These are phyloP conservation scores for Sinocyclocheilus anshuiensis DNA, from an alignment of 2,113 vertebrate genomes.

Conservation along the genomic window DNA sequence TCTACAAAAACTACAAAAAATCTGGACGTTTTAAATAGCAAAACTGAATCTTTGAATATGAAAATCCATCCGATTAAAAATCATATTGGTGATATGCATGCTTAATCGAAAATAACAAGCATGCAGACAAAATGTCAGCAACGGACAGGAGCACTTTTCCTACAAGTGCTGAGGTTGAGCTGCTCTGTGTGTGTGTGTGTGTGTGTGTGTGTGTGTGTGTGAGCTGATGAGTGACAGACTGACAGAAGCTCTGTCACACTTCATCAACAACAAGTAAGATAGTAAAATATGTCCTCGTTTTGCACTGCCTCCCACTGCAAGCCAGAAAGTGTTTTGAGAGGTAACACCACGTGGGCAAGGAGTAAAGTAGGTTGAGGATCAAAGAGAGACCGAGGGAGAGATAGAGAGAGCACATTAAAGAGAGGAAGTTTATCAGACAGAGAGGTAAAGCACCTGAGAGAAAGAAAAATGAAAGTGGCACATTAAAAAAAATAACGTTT, in stretches of 20 bases:
- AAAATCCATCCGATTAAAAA: no score
- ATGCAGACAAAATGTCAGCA: no score
- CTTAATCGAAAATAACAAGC: no score
- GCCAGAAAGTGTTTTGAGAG: conserved; percentile 58
- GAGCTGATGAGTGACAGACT: not conserved
- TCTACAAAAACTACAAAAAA: no score
- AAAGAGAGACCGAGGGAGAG: conserved; percentile 57
- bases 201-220: not conserved
- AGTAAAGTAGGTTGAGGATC: conserved; percentile 74
- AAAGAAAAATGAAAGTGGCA: conserved; percentile 17
- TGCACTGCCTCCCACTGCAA: conserved; percentile 63
- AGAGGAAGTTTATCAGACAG: not conserved
- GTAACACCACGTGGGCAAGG: conserved; percentile 58
- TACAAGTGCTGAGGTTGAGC: not conserved
- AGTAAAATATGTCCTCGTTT: conserved; percentile 60
- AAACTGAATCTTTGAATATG: no score
- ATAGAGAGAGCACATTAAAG: not conserved
- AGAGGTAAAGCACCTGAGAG: conserved; percentile 10
- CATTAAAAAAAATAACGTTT: not conserved
- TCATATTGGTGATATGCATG: no score
- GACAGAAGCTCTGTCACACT: conserved; percentile 48
- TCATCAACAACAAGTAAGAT: conserved; percentile 44
- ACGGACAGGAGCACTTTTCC: not conserved
- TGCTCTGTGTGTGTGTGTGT: not conserved
- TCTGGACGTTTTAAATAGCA: no score